Evolutionary conservation across 2,113 vertebrate genomes (phyloP), one percentile per base, ranked within the genome.

Genomic region (Tupaia chinensis): DNA sequence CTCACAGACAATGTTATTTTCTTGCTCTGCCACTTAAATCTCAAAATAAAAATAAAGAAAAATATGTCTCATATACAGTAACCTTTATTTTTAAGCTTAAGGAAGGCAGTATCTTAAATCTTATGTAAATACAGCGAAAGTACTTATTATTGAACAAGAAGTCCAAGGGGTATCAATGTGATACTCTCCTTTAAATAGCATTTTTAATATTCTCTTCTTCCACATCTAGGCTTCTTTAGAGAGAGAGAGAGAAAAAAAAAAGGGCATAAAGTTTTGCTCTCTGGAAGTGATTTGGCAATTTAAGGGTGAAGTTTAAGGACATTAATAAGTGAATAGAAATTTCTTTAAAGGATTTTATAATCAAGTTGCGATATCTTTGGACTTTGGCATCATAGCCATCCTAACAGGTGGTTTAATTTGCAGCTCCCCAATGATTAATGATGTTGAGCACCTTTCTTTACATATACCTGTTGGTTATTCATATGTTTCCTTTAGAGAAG

Each of bases 11-110:
- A 92, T 89, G 53, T 32, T 80, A 85, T 70, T 63, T 94, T 95
- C 93, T 83, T 32, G 61, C 72, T 85, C 89, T 95, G 12, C 27
- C 81, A 97, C 95, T 78, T 19, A 34, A 88, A 87, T 87, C 96
- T 76, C 25, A 79, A 78, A 95, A 94, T 94, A 54, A 23, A 94
- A 65, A 27, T 44, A 56, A 44, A 69, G 65, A 77, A 68, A 93
- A 95, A 91, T 76, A 4, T 80, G 87, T 76, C 89, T 97, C 93
- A 91, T 61, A 70, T 80, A 96, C 11, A 87, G 60, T 84, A 94
- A 93, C 83, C 77, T 98, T 97, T 97, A 95, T 73, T 97, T 97
- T 77, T 86, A 53, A 92, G 56, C 58, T 87, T 87, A 77, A 95
- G 87, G 81, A 96, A 97, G 96, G 85, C 60, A 95, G 11, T 13